Conservation (phyloP, 2,113 vertebrate species). For the Eurystomus gularis region DNA sequence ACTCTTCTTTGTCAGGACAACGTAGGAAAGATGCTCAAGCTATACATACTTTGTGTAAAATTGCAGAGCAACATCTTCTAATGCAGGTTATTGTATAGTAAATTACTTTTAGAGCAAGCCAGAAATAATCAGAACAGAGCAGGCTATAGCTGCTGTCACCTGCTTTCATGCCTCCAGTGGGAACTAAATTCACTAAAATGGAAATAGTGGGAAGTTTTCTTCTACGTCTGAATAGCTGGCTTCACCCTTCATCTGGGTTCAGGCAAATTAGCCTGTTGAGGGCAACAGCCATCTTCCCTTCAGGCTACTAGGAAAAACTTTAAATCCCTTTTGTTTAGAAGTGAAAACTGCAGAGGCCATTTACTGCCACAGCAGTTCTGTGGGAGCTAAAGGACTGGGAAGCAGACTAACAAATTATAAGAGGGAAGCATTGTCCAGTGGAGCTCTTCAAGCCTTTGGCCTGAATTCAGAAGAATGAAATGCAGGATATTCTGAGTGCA, state of each 20-base stretch:
- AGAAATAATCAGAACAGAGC: slow-evolving; percentile 26
- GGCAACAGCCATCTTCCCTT: background rate
- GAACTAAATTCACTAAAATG: slow-evolving; percentile 9
- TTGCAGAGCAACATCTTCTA: background rate
- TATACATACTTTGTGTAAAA: slow-evolving; percentile 2
- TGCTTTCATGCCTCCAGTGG: background rate
- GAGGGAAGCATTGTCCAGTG: background rate
- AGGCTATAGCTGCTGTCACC: background rate
- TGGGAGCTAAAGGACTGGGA: background rate
- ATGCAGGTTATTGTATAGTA: background rate
- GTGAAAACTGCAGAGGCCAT: background rate
- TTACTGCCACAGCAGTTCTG: background rate
- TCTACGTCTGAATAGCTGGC: background rate
- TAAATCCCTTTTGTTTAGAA: background rate
- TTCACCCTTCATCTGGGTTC: background rate
- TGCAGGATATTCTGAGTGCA: background rate
- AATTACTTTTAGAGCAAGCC: background rate
- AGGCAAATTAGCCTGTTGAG: background rate
- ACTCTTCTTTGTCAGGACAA: background rate
- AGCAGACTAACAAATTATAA: background rate
- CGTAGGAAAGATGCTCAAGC: background rate
- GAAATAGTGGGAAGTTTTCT: background rate
- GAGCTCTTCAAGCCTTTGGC: background rate
- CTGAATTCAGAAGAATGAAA: background rate
- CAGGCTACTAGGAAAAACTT: background rate